Percentiles rank a stretch among this genome's conserved stretches.
phyloP scores from a whole-genome alignment of 2,113 vertebrate genomes.

The Anthoscopus minutus region DNA sequence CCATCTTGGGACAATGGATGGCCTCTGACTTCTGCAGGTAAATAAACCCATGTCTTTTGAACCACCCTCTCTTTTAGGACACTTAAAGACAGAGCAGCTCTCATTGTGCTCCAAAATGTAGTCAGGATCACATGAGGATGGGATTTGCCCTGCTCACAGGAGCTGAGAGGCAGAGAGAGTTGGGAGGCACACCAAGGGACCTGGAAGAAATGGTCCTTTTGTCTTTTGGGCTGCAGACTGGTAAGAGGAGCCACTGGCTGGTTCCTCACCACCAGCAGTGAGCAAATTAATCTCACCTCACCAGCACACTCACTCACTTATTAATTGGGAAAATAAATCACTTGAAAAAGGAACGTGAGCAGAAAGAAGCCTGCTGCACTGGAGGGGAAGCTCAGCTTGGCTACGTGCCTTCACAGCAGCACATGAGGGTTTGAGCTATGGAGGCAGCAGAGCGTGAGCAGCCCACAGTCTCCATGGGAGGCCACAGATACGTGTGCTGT shows the following conservation, averaged over 20 bases:
- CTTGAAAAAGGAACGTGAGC: not conserved
- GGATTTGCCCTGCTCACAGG: not conserved
- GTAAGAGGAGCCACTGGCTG: not conserved
- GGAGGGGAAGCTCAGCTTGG: not conserved
- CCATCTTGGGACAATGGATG: not conserved
- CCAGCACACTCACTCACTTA: not conserved
- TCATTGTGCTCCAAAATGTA: not conserved
- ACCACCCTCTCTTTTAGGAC: not conserved
- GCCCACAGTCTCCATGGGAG: not conserved
- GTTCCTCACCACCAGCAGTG: not conserved
- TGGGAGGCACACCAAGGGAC: not conserved
- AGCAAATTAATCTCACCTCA: not conserved
- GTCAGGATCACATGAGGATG: not conserved
- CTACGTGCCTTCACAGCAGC: not conserved
- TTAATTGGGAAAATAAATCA: not conserved
- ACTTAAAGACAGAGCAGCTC: not conserved
- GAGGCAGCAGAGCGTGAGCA: not conserved
- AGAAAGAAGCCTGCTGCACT: not conserved
- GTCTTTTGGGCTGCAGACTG: not conserved
- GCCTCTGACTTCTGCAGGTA: not conserved
- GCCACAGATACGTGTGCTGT: not conserved
- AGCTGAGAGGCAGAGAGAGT: not conserved
- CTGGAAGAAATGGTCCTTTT: not conserved
- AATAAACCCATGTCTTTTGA: not conserved
- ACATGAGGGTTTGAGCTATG: not conserved